These are phyloP conservation scores for Zaprionus gabonicus DNA, from an alignment of 1,140 invertebrate genomes.

Conservation along the genomic window DNA sequence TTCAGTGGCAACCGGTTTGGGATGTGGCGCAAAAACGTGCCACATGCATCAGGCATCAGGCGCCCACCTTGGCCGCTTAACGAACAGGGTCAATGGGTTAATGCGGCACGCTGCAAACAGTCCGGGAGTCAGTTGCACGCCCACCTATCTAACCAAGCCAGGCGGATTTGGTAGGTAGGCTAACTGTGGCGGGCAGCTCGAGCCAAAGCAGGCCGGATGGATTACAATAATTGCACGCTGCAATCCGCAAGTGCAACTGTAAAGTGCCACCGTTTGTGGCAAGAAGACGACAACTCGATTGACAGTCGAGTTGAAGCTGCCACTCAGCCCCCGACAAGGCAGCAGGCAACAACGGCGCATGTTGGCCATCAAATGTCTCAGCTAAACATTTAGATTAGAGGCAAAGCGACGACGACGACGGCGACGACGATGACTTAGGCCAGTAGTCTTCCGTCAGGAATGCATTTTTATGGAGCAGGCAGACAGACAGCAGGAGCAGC, in stretches of 20 bases:
- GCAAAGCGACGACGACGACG: slow-evolving; percentile 46
- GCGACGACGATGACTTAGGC: slow-evolving; percentile 43
- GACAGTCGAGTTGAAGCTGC: slow-evolving; percentile 72
- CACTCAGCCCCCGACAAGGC: slow-evolving; percentile 59
- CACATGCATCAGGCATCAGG: slow-evolving; percentile 26
- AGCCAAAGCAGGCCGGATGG: slow-evolving; percentile 43
- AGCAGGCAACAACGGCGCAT: slow-evolving; percentile 55
- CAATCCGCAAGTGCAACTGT: slow-evolving; percentile 80
- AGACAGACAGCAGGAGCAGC: slow-evolving; percentile 1
- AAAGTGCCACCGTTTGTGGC: slow-evolving; percentile 75
- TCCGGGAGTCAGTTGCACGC: slow-evolving; percentile 18
- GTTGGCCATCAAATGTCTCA: slow-evolving; percentile 79
- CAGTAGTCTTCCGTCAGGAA: slow-evolving; percentile 75
- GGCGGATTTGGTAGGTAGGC: neutral
- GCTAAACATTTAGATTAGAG: slow-evolving; percentile 80
- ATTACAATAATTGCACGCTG: slow-evolving; percentile 73
- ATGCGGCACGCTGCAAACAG: slow-evolving; percentile 37
- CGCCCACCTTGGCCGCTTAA: slow-evolving; percentile 56
- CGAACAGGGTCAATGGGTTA: slow-evolving; percentile 78
- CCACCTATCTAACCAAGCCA: slow-evolving; percentile 27
- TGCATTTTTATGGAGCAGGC: slow-evolving; percentile 70
- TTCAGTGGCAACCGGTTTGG: slow-evolving; percentile 11
- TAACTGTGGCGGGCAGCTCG: neutral
- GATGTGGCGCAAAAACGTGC: slow-evolving; percentile 74
- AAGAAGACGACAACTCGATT: slow-evolving; percentile 46